Conservation (phyloP, 2,113 vertebrate species). For the Brachyistius frenatus region DNA sequence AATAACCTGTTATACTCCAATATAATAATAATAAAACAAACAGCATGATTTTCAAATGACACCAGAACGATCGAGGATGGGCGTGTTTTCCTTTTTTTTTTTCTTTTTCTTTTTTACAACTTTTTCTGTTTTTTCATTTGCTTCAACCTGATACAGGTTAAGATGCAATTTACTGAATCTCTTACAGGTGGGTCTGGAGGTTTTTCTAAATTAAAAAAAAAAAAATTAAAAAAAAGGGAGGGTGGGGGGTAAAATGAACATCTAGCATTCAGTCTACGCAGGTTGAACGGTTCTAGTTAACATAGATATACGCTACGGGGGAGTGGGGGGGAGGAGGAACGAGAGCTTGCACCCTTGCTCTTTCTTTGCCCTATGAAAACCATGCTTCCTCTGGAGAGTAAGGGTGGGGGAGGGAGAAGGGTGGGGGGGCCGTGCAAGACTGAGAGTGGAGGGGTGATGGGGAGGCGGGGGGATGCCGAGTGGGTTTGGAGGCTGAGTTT, state of each 20-base stretch:
- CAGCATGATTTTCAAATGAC: slow-evolving; percentile 81
- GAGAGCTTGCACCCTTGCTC: slow-evolving; percentile 75
- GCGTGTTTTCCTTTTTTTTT: slow-evolving; percentile 15
- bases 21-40: slow-evolving; percentile 74
- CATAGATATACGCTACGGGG: slow-evolving; percentile 67
- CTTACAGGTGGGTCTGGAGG: slow-evolving; percentile 63
- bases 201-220: slow-evolving; percentile 61
- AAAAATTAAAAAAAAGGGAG: background rate
- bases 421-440: slow-evolving; percentile 71
- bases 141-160: slow-evolving; percentile 89
- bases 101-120: slow-evolving; percentile 11
- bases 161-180: slow-evolving; percentile 77
- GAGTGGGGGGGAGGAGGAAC: slow-evolving; percentile 1
- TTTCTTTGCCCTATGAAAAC: slow-evolving; percentile 83
- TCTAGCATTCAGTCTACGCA: slow-evolving; percentile 74
- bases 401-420: slow-evolving; percentile 33
- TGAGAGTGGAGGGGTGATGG: slow-evolving; percentile 32
- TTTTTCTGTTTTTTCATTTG: slow-evolving; percentile 61
- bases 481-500: slow-evolving; percentile 55
- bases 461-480: slow-evolving; percentile 21
- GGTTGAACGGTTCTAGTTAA: slow-evolving; percentile 67
- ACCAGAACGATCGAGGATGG: slow-evolving; percentile 79
- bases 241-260: slow-evolving; percentile 74
- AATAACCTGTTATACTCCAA: slow-evolving; percentile 74
- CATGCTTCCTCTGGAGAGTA: slow-evolving; percentile 73